Evolutionary conservation across 53 echinoderm and acorn worm species (phyloP), one percentile per base, ranked within the genome.

Genomic region (Mesocentrotus franciscanus): DNA sequence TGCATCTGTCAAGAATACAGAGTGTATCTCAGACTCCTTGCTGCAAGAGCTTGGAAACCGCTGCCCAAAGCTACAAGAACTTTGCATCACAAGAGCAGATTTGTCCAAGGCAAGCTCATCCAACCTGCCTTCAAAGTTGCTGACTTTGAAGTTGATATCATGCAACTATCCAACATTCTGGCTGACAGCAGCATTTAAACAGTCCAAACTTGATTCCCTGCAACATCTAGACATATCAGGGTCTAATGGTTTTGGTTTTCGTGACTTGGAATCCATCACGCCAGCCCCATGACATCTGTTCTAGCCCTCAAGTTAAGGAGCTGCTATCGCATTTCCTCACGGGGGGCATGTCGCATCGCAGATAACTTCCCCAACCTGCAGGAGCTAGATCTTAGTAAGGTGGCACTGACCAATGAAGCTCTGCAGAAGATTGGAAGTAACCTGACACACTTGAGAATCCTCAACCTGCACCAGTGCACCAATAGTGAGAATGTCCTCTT

Each of bases 1-100:
- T 42, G 10, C 90, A 32, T 98, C 98, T 16, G 90, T 97, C 79
- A 97, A 96, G 75, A 95, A 95, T 29, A 96, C 97, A 3, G 96
- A 97, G 90, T 97, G 98, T 91, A 62, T 98, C 89, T 96, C 98
- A 1, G 95, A 98, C 61, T 96, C 98, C 0, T 85, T 97, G 60
- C 95, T 98, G 71, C 90, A 66, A 16, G 94, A 97, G 72, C 93
- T 98, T 22, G 92, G 85, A 36, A 93, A 79, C 58, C 96, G 98
- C 24, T 98, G 98, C 58, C 98, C 98, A 10, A 95, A 95, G 20
- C 27, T 98, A 36, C 71, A 61, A 39, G 95, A 95, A 34, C 85
- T 98, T 24, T 74, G 83, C 76, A 97, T 98, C 64, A n/a, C 61
- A 11, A 55, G 91, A 26, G 98, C 97, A 10, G 92, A 91, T 59